Base-by-base conservation (phyloP, 2,113 vertebrate species). In the Trachemys scripta region DNA sequence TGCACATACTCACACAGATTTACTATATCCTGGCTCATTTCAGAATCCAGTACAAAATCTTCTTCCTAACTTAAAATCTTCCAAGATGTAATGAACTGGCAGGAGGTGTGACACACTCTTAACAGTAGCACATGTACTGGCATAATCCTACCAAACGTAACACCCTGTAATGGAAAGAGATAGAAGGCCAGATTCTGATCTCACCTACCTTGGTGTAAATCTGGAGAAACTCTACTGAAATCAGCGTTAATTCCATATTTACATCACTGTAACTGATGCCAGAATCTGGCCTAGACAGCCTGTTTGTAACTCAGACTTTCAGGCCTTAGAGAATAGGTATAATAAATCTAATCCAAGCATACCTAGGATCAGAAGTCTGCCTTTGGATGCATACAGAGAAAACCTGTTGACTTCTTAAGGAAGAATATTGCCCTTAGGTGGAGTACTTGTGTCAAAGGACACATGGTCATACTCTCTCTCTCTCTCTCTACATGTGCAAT, bases 311-410 rank as follows among this genome's bases (percentile, higher is more conserved):
- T 75, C n/a, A 38, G 25, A 56, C 54, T 4, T 4, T 1, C 27
- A 59, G 51, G 35, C 80, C 13, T 35, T 10, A 80, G 13, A 72
- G 24, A 54, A 53, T 20, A 59, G 29, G 29, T 8, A 57, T 49
- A 5, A n/a, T 4, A 29, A 62, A 62, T 31, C 27, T 62, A 35
- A 1, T 3, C 5, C 38, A 82, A 1, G 49, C 17, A 10, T 38
- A 53, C 5, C 10, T 38, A 17, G 13, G 49, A 22, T 45, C 75
- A 53, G 51, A 11, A 51, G 57, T 80, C 20, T 79, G 29, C 25
- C 35, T 50, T 22, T 0, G 2, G 10, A 9, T 1, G 1, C 7
- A n/a, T 5, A 38, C 38, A 25, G 22, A 27, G 69, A 82, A n/a
- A 12, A 42, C 10, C 11, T 56, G 1, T 3, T 42, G 54, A 24